phyloP scores from a whole-genome alignment of 2,113 vertebrate species.

The Larimichthys crocea region DNA sequence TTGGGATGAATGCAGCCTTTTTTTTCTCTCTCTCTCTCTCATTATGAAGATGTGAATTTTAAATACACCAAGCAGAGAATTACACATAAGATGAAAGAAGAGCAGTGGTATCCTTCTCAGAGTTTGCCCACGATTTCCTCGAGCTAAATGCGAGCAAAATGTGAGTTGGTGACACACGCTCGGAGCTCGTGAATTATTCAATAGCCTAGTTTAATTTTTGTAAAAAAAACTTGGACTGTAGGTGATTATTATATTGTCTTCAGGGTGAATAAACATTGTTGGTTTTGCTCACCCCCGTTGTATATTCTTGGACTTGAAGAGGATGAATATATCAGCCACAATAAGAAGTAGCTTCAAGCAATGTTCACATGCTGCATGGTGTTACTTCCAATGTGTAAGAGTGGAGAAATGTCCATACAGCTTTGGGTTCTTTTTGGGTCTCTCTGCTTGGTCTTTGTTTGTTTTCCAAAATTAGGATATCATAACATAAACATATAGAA shows the following conservation, averaged over 20 bases:
- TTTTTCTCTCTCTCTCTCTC: slow-evolving; percentile 9
- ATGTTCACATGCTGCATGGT: slow-evolving; percentile 54
- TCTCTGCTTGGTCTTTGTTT: not conserved
- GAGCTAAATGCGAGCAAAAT: slow-evolving; percentile 67
- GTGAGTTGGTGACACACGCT: slow-evolving; percentile 74
- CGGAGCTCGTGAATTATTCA: slow-evolving; percentile 76
- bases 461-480: slow-evolving; percentile 5
- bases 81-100: slow-evolving; percentile 66
- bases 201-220: slow-evolving; percentile 74
- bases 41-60: slow-evolving; percentile 61
- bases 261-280: slow-evolving; percentile 75
- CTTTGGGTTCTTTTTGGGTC: not conserved
- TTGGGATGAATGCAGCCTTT: slow-evolving; percentile 14
- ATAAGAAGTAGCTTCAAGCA: slow-evolving; percentile 63
- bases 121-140: slow-evolving; percentile 66
- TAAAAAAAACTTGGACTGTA: slow-evolving; percentile 54
- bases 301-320: slow-evolving; percentile 57
- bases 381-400: slow-evolving; percentile 48
- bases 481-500: slow-evolving; percentile 7
- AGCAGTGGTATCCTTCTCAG: slow-evolving; percentile 63
- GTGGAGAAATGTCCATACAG: slow-evolving; percentile 41
- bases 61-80: slow-evolving; percentile 50
- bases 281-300: slow-evolving; percentile 43
- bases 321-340: slow-evolving; percentile 66
- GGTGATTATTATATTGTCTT: slow-evolving; percentile 82